A percentile compares a stretch with the other conserved stretches of the same genome.
phyloP scores from a whole-genome alignment of 2,113 vertebrate species.

The Lycocorax pyrrhopterus region DNA sequence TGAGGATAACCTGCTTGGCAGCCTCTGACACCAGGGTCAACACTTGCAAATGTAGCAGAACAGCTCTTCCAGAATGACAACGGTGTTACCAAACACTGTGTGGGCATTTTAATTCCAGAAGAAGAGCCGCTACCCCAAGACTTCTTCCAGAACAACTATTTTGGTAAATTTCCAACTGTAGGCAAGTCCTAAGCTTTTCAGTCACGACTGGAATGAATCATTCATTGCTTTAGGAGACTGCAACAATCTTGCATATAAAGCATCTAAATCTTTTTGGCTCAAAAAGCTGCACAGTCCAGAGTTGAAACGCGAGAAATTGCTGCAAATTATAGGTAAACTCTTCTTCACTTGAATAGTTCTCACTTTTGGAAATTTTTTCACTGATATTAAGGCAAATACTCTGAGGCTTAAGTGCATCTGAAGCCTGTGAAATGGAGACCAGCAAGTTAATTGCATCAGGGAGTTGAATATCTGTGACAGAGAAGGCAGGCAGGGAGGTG shows the following conservation, averaged over 20 bases:
- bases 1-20: background rate
- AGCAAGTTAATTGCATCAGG: background rate
- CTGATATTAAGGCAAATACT: background rate
- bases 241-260: constrained; percentile 20
- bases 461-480: background rate
- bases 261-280: constrained; percentile 8
- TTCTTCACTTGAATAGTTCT: background rate
- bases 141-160: constrained; percentile 58
- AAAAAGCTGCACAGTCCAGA: background rate
- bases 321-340: constrained; percentile 3
- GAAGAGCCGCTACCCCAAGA: constrained; percentile 27
- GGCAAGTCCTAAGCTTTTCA: constrained; percentile 58
- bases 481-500: background rate
- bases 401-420: background rate
- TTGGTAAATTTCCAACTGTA: constrained; percentile 65
- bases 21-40: background rate
- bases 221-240: constrained; percentile 43
- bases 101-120: constrained; percentile 47
- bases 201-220: constrained; percentile 69
- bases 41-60: constrained; percentile 28
- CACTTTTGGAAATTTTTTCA: background rate
- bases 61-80: background rate
- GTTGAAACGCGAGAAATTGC: background rate
- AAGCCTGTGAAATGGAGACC: background rate
- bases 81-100: background rate